A percentile compares a stretch with the other conserved stretches of the same genome.
phyloP scores from a whole-genome alignment of 2,113 vertebrate species.

The Mormyrus lacerda region DNA sequence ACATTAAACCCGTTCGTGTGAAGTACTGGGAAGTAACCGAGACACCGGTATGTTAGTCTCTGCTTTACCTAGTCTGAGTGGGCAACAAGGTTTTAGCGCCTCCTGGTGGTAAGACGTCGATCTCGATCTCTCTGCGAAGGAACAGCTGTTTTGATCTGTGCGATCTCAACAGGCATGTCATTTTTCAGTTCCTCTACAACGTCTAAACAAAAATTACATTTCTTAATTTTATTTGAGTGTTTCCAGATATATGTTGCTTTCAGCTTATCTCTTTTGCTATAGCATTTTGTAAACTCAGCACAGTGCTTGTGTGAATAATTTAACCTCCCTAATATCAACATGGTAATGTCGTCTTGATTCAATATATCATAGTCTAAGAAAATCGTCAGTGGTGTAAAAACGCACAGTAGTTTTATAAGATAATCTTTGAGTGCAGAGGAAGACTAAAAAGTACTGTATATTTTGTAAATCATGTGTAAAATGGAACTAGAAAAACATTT shows the following conservation, averaged over 20 bases:
- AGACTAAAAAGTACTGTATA: neutral
- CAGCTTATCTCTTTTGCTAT: neutral
- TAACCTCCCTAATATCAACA: neutral
- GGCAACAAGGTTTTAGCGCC: constrained; percentile 50
- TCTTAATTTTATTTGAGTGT: neutral
- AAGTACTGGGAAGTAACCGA: neutral
- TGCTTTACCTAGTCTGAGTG: neutral
- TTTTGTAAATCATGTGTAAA: neutral
- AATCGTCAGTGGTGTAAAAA: neutral
- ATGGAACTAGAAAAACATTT: neutral
- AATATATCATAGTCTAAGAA: neutral
- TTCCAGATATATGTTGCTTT: neutral
- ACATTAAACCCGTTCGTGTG: neutral
- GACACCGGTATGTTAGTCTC: neutral
- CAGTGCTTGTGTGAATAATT: neutral
- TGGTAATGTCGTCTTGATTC: neutral
- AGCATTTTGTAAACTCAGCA: neutral
- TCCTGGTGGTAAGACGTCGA: constrained; percentile 46
- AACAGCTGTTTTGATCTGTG: neutral
- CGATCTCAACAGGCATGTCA: neutral
- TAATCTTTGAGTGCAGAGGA: neutral
- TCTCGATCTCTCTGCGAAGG: neutral
- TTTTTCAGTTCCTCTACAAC: neutral
- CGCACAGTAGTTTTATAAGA: neutral
- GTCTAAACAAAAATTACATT: neutral